phyloP scores from a whole-genome alignment of 2,888 invertebrate species.

The Torymus auratus region DNA sequence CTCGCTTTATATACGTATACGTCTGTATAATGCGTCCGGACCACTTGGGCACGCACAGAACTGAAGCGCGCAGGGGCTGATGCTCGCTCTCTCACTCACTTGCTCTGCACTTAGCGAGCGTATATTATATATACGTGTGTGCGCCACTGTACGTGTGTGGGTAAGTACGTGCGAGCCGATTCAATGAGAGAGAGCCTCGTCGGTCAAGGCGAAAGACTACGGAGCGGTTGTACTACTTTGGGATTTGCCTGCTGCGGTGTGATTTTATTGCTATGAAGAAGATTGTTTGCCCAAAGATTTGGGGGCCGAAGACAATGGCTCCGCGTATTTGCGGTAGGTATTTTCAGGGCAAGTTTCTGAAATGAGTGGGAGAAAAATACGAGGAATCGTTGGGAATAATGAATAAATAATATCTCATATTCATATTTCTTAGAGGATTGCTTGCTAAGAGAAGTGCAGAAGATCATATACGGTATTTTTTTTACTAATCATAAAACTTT shows the following conservation, averaged over 20 bases:
- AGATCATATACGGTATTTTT: too few relatives aligned
- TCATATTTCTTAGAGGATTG: too few relatives aligned
- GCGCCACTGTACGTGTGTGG: neutral
- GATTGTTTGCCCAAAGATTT: conserved; percentile 7
- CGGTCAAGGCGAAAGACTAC: conserved; percentile 33
- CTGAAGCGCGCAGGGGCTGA: conserved; percentile 66
- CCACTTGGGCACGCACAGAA: conserved; percentile 76
- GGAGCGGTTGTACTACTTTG: neutral
- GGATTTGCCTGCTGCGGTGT: conserved; percentile 10
- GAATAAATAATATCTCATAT: too few relatives aligned
- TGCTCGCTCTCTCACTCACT: conserved; percentile 59
- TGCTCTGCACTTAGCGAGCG: neutral
- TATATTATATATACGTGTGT: neutral
- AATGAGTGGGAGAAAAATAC: too few relatives aligned
- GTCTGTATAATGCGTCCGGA: conserved; percentile 75
- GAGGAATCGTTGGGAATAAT: too few relatives aligned
- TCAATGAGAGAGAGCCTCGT: conserved; percentile 9
- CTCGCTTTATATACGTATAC: conserved; percentile 54
- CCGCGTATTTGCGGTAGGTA: too few relatives aligned
- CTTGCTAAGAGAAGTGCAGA: too few relatives aligned
- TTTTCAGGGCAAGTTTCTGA: too few relatives aligned
- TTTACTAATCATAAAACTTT: too few relatives aligned
- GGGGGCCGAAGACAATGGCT: neutral
- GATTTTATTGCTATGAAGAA: conserved; percentile 29
- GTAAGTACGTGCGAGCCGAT: conserved; percentile 2